These are phyloP conservation scores for human DNA, from an alignment of 2,113 vertebrate species.

Conservation along the genomic window GRCh38 chr18:28764501-28765000, in stretches of 20 bases:
- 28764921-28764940: constrained; percentile 38
- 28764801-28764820: constrained; percentile 65
- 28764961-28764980: constrained; percentile 70
- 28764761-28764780: constrained; percentile 58
- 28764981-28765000: constrained; percentile 36
- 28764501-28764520: neutral
- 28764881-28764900: constrained; percentile 22
- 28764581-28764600: constrained; percentile 78
- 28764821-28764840: constrained; percentile 75
- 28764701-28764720: constrained; percentile 84
- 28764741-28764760: constrained; percentile 56
- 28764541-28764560: constrained; percentile 44
- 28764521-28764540: constrained; percentile 34
- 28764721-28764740: constrained; percentile 71
- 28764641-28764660: constrained; percentile 83
- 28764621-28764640: constrained; percentile 89
- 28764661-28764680: constrained; percentile 84
- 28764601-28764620: constrained; percentile 85
- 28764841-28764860: constrained; percentile 66
- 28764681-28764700: constrained; percentile 84
- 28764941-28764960: constrained; percentile 54
- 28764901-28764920: neutral
- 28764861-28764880: constrained; percentile 71
- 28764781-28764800: constrained; percentile 64
- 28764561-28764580: constrained; percentile 46